A percentile compares a stretch with the other conserved stretches of the same genome.
These are phyloP conservation scores for Ctenodactylus gundi DNA, from an alignment of 2,113 vertebrate species.

Conservation along the genomic window DNA sequence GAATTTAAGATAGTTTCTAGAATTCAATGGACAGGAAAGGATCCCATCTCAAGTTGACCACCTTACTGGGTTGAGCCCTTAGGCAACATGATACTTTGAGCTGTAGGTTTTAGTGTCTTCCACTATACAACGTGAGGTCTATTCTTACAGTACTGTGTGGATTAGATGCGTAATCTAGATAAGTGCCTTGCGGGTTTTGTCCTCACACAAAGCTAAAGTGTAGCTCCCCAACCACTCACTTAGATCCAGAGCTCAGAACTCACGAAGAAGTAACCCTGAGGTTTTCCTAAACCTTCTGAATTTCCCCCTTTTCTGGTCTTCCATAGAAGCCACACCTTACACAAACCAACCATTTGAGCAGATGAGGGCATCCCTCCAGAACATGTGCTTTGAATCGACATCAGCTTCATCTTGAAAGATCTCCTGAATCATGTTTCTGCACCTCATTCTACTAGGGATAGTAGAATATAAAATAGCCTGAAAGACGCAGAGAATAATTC, in stretches of 20 bases:
- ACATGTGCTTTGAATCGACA: constrained; percentile 9
- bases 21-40: not conserved
- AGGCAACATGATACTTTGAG: not conserved
- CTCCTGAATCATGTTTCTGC: not conserved
- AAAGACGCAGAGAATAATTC: constrained; percentile 43
- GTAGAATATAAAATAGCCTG: constrained; percentile 43
- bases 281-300: not conserved
- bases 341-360: not conserved
- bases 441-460: not conserved
- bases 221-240: not conserved
- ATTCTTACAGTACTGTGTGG: not conserved
- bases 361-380: not conserved
- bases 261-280: not conserved
- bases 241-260: not conserved
- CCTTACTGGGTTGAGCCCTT: not conserved
- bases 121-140: not conserved
- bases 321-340: constrained; percentile 23
- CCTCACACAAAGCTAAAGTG: not conserved
- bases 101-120: not conserved
- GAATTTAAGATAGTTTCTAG: not conserved
- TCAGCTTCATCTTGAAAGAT: constrained; percentile 33
- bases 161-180: not conserved
- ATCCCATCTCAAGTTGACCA: not conserved
- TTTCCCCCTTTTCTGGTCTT: not conserved
- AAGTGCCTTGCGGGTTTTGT: not conserved